Conservation (phyloP, 2,888 invertebrate genomes). For the Acanthosoma haemorrhoidale region DNA sequence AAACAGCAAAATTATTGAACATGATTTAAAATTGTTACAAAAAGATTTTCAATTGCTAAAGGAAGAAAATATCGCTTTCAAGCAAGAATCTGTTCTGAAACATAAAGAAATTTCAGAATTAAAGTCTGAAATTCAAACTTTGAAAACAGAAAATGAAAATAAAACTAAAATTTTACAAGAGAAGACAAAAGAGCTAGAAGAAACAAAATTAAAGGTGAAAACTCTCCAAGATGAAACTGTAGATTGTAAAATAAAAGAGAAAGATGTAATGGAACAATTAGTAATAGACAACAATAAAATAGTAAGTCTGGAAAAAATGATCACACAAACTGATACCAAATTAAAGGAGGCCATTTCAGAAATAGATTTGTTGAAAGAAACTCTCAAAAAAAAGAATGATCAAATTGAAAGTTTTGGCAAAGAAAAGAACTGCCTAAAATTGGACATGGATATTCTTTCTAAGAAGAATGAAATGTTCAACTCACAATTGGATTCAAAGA, state of each 20-base stretch:
- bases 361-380: neutral
- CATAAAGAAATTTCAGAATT: neutral
- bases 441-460: neutral
- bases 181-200: neutral
- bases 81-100: constrained; percentile 6
- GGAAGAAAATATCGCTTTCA: neutral
- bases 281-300: neutral
- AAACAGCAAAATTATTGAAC: neutral
- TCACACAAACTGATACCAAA: neutral
- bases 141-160: neutral
- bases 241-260: neutral
- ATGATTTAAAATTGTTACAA: neutral
- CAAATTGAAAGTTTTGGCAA: neutral
- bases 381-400: neutral
- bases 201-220: neutral
- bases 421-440: constrained; percentile 14
- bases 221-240: neutral
- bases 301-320: neutral
- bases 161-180: neutral
- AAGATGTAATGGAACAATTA: neutral
- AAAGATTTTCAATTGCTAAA: neutral
- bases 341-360: neutral
- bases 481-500: neutral
- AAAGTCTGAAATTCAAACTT: neutral
- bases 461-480: neutral